These are phyloP conservation scores for Drosophila barbarae DNA, from an alignment of 2,888 invertebrate species.

Conservation along the genomic window DNA sequence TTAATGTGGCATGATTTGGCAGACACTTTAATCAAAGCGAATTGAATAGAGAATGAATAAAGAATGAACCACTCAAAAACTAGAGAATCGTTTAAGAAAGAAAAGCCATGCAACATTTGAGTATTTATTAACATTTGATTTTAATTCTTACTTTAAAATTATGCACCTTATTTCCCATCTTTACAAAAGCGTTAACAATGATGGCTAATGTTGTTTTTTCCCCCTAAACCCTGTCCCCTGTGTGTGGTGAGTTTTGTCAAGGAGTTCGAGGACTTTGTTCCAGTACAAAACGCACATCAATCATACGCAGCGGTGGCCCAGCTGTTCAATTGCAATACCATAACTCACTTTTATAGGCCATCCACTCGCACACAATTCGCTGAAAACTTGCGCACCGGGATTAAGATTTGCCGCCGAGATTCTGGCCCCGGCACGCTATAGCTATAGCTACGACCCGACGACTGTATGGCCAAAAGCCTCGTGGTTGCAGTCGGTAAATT, in stretches of 20 bases:
- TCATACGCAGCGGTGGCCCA: conserved; percentile 75
- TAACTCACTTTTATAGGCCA: conserved; percentile 75
- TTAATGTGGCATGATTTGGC: conserved; percentile 80
- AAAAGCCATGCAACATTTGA: background rate
- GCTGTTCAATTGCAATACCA: conserved; percentile 74
- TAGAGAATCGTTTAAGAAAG: background rate
- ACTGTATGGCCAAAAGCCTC: conserved; percentile 20
- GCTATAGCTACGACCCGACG: background rate
- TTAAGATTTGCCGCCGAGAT: conserved; percentile 74
- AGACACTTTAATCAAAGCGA: conserved; percentile 37
- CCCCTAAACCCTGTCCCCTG: background rate
- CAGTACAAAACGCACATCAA: conserved; percentile 60
- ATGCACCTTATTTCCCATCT: background rate
- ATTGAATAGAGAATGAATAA: conserved; percentile 21
- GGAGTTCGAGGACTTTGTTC: conserved; percentile 56
- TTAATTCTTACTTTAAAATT: background rate
- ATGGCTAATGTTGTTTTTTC: background rate
- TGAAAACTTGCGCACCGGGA: conserved; percentile 77
- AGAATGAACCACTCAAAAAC: conserved; percentile 15
- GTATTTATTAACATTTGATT: background rate
- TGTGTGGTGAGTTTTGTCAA: conserved; percentile 11
- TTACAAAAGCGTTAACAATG: background rate
- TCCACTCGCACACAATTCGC: conserved; percentile 59
- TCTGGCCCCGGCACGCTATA: conserved; percentile 51
- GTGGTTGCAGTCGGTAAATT: conserved; percentile 67